Evolutionary conservation across 2,113 vertebrate species (phyloP), one percentile per base, ranked within the genome.

Genomic region (Corythornis cristatus): DNA sequence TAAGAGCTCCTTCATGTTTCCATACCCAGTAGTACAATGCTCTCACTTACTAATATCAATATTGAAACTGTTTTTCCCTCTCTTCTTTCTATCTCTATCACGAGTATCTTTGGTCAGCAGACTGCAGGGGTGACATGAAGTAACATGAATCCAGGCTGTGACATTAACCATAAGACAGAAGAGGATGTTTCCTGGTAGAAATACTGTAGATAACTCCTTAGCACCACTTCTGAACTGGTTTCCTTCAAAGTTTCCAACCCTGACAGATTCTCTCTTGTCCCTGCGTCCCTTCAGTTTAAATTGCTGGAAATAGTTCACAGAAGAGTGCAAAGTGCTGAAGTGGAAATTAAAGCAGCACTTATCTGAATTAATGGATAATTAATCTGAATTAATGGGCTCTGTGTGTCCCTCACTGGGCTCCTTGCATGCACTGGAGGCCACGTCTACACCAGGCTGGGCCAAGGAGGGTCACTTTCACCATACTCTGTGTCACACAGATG

Each of bases 151-250:
- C 42, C 50, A 72, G 72, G 15, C 18, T 35, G 15, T 3, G 3
- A 3, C 28, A 23, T 62, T 29, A 33, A 65, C 10, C 28, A 3
- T 26, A 53, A 5, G 11, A 42, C 5, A 45, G 29, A 0, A 4
- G 62, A 79, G 35, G 28, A 46, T 4, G 53, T 33, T 60, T 88
- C 67, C 68, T 53, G 43, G 42, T 13, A 11, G 57, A 31, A 74
- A 12, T 18, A 7, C 12, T 25, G 60, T 73, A 15, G 17, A 43
- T 40, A 15, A n/a, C 18, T 58, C 56, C 65, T 84, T 8, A 82
- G 31, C 31, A 42, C 18, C 33, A 11, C 2, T 29, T 11, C 53
- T 82, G 40, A 83, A 12, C 12, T 15, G 8, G 5, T 54, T 62
- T 74, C 66, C 70, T 67, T 9, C 1, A 18, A 51, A 35, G 4